Evolutionary conservation across 2,113 vertebrate species (phyloP).

Genomic region (Hemiprocne comata): DNA sequence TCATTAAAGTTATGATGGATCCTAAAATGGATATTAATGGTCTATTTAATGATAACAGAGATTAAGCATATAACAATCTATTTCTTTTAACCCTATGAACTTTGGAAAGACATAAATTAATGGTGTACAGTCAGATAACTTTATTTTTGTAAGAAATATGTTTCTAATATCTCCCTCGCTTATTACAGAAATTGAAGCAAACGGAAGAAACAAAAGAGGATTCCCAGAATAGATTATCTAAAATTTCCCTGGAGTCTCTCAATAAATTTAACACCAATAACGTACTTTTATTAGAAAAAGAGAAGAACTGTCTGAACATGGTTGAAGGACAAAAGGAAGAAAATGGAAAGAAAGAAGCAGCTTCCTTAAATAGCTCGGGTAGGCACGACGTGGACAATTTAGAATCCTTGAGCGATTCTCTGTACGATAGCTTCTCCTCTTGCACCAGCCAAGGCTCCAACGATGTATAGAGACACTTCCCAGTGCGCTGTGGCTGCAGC

Average conservation of each 20-base stretch:
- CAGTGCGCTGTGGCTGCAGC: background rate
- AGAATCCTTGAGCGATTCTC: constrained; percentile 87
- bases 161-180: constrained; percentile 72
- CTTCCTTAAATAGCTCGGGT: constrained; percentile 67
- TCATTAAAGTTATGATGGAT: constrained; percentile 70
- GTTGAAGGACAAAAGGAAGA: constrained; percentile 69
- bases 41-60: constrained; percentile 65
- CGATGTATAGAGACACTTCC: constrained; percentile 68
- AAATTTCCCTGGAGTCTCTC: constrained; percentile 85
- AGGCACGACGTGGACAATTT: constrained; percentile 75
- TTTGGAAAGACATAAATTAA: constrained; percentile 52
- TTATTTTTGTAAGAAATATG: constrained; percentile 66
- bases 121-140: constrained; percentile 48
- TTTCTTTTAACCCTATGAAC: constrained; percentile 55
- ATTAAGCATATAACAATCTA: constrained; percentile 52
- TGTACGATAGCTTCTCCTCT: constrained; percentile 91
- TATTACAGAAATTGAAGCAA: constrained; percentile 83
- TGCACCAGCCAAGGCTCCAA: constrained; percentile 87
- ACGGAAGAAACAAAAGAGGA: constrained; percentile 76
- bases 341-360: constrained; percentile 68
- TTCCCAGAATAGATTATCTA: constrained; percentile 70
- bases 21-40: constrained; percentile 64
- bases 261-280: constrained; percentile 81
- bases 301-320: constrained; percentile 64
- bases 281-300: constrained; percentile 74